phyloP scores from a whole-genome alignment of 2,113 vertebrate species.

The Plectropomus leopardus region DNA sequence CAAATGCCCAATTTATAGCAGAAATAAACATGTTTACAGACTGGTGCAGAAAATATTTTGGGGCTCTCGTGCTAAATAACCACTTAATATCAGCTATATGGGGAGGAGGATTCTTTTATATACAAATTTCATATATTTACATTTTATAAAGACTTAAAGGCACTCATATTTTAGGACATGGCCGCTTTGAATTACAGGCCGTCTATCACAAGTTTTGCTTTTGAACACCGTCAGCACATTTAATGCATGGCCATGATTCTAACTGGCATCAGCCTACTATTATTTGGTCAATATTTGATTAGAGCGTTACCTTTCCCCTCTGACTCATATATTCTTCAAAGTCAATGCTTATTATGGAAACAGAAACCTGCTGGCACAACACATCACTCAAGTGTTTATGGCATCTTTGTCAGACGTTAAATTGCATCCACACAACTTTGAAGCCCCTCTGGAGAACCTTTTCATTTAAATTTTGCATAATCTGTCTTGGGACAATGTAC shows the following conservation, averaged over 20 bases:
- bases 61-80: too few relatives aligned
- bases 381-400: conserved; percentile 33
- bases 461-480: conserved; percentile 50
- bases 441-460: conserved; percentile 42
- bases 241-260: conserved; percentile 6
- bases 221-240: conserved; percentile 24
- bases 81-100: too few relatives aligned
- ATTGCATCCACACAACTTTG: conserved; percentile 29
- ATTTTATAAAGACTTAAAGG: too few relatives aligned
- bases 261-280: conserved; percentile 24
- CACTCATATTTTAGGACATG: too few relatives aligned
- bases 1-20: too few relatives aligned
- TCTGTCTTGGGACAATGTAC: conserved; percentile 31
- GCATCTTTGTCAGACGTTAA: conserved; percentile 23
- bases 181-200: too few relatives aligned
- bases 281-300: conserved; percentile 46
- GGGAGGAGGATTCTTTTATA: too few relatives aligned
- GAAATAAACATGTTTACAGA: too few relatives aligned
- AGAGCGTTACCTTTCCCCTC: conserved; percentile 23
- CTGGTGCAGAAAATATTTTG: too few relatives aligned
- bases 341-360: conserved; percentile 43
- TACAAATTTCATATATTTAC: too few relatives aligned
- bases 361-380: conserved; percentile 35
- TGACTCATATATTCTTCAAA: conserved; percentile 44
- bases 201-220: conserved; percentile 5